Evolutionary conservation across 2,113 vertebrate genomes (phyloP), one percentile per base, ranked within the genome.

Genomic region (Geococcyx californianus): DNA sequence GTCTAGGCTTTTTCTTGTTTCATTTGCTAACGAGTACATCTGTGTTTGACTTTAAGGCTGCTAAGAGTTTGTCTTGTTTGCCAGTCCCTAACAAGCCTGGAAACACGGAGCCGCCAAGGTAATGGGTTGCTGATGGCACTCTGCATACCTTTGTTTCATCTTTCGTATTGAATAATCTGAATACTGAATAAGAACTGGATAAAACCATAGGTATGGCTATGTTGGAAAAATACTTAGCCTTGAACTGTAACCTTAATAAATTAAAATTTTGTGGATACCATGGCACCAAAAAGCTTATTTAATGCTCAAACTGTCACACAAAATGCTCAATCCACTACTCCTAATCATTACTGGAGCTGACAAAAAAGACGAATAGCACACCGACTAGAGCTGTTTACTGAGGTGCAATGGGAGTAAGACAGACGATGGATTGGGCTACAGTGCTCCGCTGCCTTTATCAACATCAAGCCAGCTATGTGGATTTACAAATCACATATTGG

Each of bases 41-140:
- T 90, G 72, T 89, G 86, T 89, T 93, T 93, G 49, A 79, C 85
- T 92, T 80, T 74, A 90, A 47, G 90, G 83, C 76, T 90, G 38
- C 86, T 89, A 47, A 86, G 83, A 93, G 63, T 76, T 58, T 59
- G 17, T 90, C 38, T 92, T 51, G 45, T 90, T 69, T 90, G 58
- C 85, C 17, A 29, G 62, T 80, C 29, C 36, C 51, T 93, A 86
- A 70, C 72, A 76, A 67, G 55, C 47, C 42, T 95, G 54, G 36
- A 81, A 87, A 59, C 17, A 74, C 54, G 70, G 13, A 52, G 10
- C 42, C 40, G 49, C 85, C 36, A 29, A 77, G 63, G 69, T 73
- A 88, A 92, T 42, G 59, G 90, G 42, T 25, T 86, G 75, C 63
- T 2, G 2, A 75, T 94, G 72, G 68, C 68, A 18, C 64, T 94